These are phyloP conservation scores for Haemorhous mexicanus DNA, from an alignment of 2,113 vertebrate species.

Conservation along the genomic window DNA sequence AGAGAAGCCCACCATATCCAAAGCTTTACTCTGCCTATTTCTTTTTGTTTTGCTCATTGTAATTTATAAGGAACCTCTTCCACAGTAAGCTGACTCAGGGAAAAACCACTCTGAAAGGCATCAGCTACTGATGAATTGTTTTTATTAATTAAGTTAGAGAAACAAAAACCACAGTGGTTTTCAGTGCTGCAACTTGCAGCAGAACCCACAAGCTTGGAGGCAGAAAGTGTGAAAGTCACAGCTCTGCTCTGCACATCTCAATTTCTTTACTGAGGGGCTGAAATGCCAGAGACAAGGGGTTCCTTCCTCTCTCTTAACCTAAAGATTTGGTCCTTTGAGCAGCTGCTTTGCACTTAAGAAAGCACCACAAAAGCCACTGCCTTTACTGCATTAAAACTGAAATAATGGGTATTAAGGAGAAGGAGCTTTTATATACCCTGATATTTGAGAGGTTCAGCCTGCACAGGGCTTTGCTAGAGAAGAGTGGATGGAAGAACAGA, in stretches of 20 bases:
- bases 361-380: slow-evolving; percentile 7
- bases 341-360: background rate
- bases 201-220: background rate
- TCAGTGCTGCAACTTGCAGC: background rate
- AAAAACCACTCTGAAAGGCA: slow-evolving; percentile 15
- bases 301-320: background rate
- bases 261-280: background rate
- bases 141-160: slow-evolving; percentile 40
- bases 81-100: background rate
- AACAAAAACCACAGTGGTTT: slow-evolving; percentile 13
- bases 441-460: background rate
- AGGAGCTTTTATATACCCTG: background rate
- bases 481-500: background rate
- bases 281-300: background rate
- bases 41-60: background rate
- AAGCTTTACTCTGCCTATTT: background rate
- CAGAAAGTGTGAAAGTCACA: background rate
- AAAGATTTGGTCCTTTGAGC: slow-evolving; percentile 27
- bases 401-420: slow-evolving; percentile 30
- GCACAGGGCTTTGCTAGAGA: background rate
- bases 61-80: background rate
- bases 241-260: background rate
- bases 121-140: slow-evolving; percentile 27
- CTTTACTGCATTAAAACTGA: slow-evolving; percentile 7
- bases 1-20: background rate